A percentile compares a stretch with the other conserved stretches of the same genome.
phyloP scores from a whole-genome alignment of 2,113 vertebrate species.

The Telmatochromis sp. region DNA sequence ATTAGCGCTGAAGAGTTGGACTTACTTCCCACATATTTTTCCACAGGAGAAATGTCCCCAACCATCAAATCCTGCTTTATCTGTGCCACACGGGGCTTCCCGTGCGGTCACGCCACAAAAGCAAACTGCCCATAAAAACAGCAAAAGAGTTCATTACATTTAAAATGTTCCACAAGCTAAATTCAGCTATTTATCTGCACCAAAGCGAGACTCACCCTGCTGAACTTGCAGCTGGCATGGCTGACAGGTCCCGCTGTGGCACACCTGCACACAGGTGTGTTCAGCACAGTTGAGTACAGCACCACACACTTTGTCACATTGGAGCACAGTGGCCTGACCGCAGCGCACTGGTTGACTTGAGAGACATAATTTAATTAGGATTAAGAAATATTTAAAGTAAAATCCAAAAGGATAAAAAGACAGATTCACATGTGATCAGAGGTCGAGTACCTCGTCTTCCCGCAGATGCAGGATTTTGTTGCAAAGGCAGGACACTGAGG shows the following conservation, averaged over 20 bases:
- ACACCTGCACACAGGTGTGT: slow-evolving; percentile 85
- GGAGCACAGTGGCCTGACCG: slow-evolving; percentile 79
- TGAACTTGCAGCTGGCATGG: slow-evolving; percentile 82
- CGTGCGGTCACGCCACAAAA: slow-evolving; percentile 83
- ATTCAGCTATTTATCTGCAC: neutral
- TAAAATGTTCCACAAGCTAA: neutral
- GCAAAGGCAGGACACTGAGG: slow-evolving; percentile 92
- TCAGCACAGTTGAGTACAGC: slow-evolving; percentile 83
- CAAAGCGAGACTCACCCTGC: slow-evolving; percentile 74
- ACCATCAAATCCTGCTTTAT: slow-evolving; percentile 78
- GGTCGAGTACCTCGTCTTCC: slow-evolving; percentile 80
- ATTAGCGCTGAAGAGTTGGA: neutral
- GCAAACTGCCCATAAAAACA: slow-evolving; percentile 62
- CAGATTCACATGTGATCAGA: neutral
- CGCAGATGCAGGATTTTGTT: slow-evolving; percentile 90
- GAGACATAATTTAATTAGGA: neutral
- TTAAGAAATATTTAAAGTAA: neutral
- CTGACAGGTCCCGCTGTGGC: slow-evolving; percentile 83
- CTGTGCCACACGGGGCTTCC: slow-evolving; percentile 82
- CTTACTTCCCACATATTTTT: slow-evolving; percentile 90
- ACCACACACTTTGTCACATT: slow-evolving; percentile 82
- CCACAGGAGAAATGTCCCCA: slow-evolving; percentile 86
- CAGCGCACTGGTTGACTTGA: slow-evolving; percentile 91
- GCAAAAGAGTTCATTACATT: neutral
- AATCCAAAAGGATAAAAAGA: neutral